phyloP scores from a whole-genome alignment of 2,797 vertebrate species.

The Tympanoctomys barrerae region DNA sequence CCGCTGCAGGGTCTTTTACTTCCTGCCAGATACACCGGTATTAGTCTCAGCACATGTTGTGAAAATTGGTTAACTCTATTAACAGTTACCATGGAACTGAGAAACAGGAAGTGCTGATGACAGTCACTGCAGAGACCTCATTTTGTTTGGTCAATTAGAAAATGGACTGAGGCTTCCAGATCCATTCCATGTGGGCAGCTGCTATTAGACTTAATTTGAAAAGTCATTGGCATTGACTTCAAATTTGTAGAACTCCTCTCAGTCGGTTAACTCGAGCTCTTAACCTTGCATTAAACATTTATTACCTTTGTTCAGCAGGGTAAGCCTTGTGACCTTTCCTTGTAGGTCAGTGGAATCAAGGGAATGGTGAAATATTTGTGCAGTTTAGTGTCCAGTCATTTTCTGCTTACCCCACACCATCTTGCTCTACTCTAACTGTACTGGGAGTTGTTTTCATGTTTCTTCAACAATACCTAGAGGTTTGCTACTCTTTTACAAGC shows the following conservation, averaged over 20 bases:
- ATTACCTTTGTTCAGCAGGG: constrained; percentile 65
- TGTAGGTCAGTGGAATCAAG: constrained; percentile 59
- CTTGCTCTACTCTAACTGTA: neutral
- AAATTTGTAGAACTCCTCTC: constrained; percentile 68
- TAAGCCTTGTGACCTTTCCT: constrained; percentile 62
- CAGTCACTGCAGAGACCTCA: constrained; percentile 61
- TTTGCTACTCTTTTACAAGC: constrained; percentile 54
- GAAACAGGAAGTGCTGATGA: constrained; percentile 64
- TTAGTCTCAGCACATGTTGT: neutral
- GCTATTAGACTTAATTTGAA: constrained; percentile 79
- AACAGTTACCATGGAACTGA: constrained; percentile 9
- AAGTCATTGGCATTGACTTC: constrained; percentile 80
- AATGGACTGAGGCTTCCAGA: constrained; percentile 75
- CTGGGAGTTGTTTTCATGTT: neutral
- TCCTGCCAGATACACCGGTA: neutral
- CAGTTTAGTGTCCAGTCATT: neutral
- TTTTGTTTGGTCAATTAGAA: constrained; percentile 80
- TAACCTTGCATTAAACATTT: constrained; percentile 74
- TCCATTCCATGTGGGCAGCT: constrained; percentile 72
- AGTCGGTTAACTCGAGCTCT: constrained; percentile 71
- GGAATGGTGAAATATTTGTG: constrained; percentile 26
- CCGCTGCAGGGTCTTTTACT: neutral
- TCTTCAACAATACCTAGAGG: neutral
- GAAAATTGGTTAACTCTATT: constrained; percentile 58
- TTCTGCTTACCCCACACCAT: neutral